These are phyloP conservation scores for Rhabdomys pumilio DNA, from an alignment of 2,797 vertebrate genomes.

Conservation along the genomic window DNA sequence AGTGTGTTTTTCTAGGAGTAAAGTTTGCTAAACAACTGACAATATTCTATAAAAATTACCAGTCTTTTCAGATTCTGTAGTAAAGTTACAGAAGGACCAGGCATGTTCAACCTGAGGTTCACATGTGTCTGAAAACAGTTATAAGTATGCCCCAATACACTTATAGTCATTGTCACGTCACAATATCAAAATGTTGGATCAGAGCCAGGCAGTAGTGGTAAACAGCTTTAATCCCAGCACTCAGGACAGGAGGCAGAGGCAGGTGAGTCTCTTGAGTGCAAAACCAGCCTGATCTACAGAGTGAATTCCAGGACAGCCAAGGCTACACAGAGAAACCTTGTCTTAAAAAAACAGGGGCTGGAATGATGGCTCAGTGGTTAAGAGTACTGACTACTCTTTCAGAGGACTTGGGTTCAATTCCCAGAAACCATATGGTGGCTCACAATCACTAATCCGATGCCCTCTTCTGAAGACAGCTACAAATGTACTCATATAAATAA, in stretches of 20 bases:
- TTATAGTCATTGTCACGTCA: not conserved
- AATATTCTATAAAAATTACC: slow-evolving; percentile 48
- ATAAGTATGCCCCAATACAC: not conserved
- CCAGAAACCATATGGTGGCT: not conserved
- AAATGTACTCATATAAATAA: not conserved
- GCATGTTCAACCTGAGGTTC: slow-evolving; percentile 15
- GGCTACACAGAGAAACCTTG: not conserved
- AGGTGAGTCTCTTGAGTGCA: not conserved
- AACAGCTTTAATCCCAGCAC: not conserved
- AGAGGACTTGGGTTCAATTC: not conserved
- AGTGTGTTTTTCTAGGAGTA: not conserved
- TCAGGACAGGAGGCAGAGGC: not conserved
- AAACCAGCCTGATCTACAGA: not conserved
- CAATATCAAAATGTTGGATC: not conserved
- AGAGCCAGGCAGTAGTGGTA: not conserved
- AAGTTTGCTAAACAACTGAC: slow-evolving; percentile 52
- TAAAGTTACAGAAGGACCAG: slow-evolving; percentile 7
- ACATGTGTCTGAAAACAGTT: not conserved
- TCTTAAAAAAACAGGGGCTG: not conserved
- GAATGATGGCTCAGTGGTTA: not conserved
- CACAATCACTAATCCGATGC: not conserved
- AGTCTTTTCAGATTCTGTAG: slow-evolving; percentile 1
- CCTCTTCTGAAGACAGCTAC: not conserved
- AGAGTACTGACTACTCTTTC: not conserved
- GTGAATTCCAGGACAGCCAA: not conserved